phyloP scores from a whole-genome alignment of 1,140 invertebrate species.

The Procambarus clarkii region DNA sequence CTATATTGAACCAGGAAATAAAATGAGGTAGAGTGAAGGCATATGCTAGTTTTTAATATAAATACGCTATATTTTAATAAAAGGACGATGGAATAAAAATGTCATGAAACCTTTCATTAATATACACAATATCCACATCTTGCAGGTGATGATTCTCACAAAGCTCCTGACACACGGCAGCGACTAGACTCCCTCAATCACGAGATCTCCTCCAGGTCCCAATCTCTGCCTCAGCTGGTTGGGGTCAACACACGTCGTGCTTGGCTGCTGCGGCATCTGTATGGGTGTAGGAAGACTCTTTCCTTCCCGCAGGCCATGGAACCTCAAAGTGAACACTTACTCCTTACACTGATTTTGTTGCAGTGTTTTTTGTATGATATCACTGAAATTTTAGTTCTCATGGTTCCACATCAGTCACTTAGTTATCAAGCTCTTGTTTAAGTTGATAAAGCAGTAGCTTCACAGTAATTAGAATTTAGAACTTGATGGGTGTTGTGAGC shows the following conservation, averaged over 20 bases:
- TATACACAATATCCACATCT: not conserved
- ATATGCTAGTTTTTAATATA: too few relatives aligned
- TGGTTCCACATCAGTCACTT: too few relatives aligned
- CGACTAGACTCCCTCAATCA: conserved; percentile 20
- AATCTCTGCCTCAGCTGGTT: conserved; percentile 21
- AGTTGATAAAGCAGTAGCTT: too few relatives aligned
- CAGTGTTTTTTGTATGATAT: not conserved
- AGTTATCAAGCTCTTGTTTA: too few relatives aligned
- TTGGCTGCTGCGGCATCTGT: not conserved
- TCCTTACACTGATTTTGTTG: not conserved
- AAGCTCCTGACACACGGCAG: not conserved
- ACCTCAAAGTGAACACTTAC: conserved; percentile 45
- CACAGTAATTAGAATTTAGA: too few relatives aligned
- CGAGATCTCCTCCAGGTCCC: not conserved
- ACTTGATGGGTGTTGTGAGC: too few relatives aligned
- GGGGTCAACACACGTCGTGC: conserved; percentile 34
- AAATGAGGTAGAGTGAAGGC: too few relatives aligned
- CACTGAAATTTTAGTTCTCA: too few relatives aligned
- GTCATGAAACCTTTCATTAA: not conserved
- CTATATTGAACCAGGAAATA: too few relatives aligned
- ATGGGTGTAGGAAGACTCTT: not conserved
- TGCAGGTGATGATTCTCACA: conserved; percentile 18
- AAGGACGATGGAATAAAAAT: too few relatives aligned
- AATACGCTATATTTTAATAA: too few relatives aligned
- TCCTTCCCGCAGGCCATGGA: conserved; percentile 41